Percentiles rank a stretch among this genome's conserved stretches.
These are phyloP conservation scores for Malachius bipustulatus DNA, from an alignment of 2,888 invertebrate species.

Conservation along the genomic window DNA sequence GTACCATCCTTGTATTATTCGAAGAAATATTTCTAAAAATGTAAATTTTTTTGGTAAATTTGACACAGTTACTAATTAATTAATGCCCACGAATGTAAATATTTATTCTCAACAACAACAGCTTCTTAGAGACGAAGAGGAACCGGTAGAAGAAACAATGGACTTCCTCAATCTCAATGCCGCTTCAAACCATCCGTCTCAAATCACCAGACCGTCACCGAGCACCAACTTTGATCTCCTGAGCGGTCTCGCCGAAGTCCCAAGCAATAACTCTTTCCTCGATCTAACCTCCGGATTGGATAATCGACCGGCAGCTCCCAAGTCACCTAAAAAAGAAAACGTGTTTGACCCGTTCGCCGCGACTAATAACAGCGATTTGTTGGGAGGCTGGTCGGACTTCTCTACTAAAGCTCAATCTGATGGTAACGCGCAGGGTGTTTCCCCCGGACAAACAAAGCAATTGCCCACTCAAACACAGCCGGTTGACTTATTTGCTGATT, in stretches of 20 bases:
- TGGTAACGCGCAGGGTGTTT: constrained; percentile 6
- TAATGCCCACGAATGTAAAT: too few relatives aligned
- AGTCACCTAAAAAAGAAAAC: constrained; percentile 21
- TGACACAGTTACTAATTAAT: too few relatives aligned
- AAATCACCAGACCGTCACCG: constrained; percentile 22
- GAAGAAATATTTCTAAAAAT: constrained; percentile 5
- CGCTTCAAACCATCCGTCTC: constrained; percentile 13
- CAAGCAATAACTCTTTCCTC: constrained; percentile 38
- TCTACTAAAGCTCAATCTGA: constrained; percentile 14
- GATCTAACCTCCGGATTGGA: constrained; percentile 24
- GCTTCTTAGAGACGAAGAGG: constrained; percentile 7
- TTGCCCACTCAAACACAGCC: constrained; percentile 34
- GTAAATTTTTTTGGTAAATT: constrained; percentile 6
- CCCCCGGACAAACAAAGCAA: constrained; percentile 5
- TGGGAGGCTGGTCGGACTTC: constrained; percentile 29
- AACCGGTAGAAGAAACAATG: constrained; percentile 39
- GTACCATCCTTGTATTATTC: neutral
- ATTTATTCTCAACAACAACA: too few relatives aligned
- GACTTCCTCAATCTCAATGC: constrained; percentile 46
- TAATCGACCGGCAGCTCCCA: neutral
- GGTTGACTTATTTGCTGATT: constrained; percentile 64
- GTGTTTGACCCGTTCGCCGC: constrained; percentile 58
- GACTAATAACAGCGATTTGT: constrained; percentile 24
- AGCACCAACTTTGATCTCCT: constrained; percentile 49
- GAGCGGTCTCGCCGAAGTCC: constrained; percentile 36